Evolutionary conservation across 2,797 vertebrate species (phyloP), one percentile per base, ranked within the genome.

Genomic region (Mastacembelus armatus): DNA sequence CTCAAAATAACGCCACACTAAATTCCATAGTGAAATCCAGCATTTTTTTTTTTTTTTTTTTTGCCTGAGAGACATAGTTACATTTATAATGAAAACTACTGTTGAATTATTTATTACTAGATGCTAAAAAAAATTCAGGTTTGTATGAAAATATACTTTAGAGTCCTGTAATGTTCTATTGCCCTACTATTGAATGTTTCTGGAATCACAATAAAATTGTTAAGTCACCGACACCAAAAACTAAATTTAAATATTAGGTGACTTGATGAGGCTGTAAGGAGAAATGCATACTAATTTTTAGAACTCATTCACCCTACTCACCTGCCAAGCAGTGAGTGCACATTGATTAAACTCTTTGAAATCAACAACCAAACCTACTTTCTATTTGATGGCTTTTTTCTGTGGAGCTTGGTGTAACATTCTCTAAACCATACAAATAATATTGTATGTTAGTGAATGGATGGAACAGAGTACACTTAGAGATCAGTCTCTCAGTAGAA

Each of bases 401-500:
- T 43, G 1, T 66, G 67, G 52, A 63, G 78, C 75, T 83, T 66
- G 77, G 66, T 66, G 68, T 59, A 73, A 57, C 10, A 9, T 19
- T 22, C 49, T 48, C 12, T 40, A 27, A 60, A 5, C 60, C 42
- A 24, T 59, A 55, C 60, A 69, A 54, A 40, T 48, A 18, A 55
- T 60, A 15, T 38, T 68, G 57, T 54, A 29, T 49, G 26, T 59
- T 1, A n/a, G 15, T 50, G 47, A 1, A 22, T 27, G 48, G 40
- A 57, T 43, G 50, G 26, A 56, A 62, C 52, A 11, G 45, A 70
- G 65, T 76, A 81, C 74, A 55, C 72, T 82, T 35, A 59, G 69
- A 89, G 78, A 85, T 80, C 72, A 57, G 66, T 63, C 44, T 68
- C 66, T 57, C 70, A 45, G 51, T 45, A 1, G 9, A 26, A 82